phyloP scores from a whole-genome alignment of 2,888 invertebrate species.

The Scrobipalpa atriplicella region DNA sequence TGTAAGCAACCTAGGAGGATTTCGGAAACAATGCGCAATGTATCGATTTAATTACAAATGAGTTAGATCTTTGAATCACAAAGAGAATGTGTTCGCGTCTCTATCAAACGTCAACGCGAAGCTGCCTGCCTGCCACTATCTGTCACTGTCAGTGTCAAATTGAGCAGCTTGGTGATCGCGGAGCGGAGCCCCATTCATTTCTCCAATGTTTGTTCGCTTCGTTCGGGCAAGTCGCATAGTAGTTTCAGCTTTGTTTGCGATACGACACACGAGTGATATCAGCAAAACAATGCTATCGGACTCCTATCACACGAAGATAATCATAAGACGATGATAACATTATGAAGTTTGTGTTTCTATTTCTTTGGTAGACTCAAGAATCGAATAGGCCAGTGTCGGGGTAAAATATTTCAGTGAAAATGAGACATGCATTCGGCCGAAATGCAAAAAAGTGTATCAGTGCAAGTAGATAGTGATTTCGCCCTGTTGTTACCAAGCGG shows the following conservation, averaged over 20 bases:
- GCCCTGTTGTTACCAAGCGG: constrained; percentile 89
- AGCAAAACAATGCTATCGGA: constrained; percentile 60
- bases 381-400: constrained; percentile 56
- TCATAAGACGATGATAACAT: constrained; percentile 49
- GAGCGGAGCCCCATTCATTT: not conserved
- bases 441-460: constrained; percentile 90
- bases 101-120: not conserved
- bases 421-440: constrained; percentile 82
- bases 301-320: constrained; percentile 51
- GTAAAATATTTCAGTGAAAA: constrained; percentile 72
- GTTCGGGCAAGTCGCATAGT: constrained; percentile 45
- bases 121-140: too few species aligned
- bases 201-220: constrained; percentile 41
- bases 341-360: constrained; percentile 51
- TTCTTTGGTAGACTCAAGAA: constrained; percentile 45
- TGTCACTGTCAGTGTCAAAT: constrained; percentile 22
- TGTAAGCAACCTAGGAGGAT: not conserved
- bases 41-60: not conserved
- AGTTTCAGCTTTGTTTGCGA: constrained; percentile 56
- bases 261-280: constrained; percentile 53
- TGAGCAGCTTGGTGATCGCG: not conserved
- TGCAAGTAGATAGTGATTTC: constrained; percentile 93
- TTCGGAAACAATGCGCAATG: not conserved
- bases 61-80: not conserved
- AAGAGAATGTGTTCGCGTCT: not conserved